These are phyloP conservation scores for Poeciliopsis prolifica DNA, from an alignment of 2,113 vertebrate species.

Conservation along the genomic window DNA sequence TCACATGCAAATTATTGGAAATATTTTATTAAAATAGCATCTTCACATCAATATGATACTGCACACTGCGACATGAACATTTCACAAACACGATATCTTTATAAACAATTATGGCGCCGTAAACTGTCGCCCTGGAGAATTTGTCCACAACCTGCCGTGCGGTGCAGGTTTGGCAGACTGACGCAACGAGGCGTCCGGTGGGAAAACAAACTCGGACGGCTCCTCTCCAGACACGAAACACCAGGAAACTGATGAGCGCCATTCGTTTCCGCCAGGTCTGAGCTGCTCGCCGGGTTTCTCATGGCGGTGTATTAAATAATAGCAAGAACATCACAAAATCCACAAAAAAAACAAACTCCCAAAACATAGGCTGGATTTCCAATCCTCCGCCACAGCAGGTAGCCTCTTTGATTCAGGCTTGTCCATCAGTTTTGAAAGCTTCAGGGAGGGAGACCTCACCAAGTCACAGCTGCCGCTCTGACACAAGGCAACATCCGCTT, in stretches of 20 bases:
- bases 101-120: slow-evolving; percentile 36
- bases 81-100: slow-evolving; percentile 52
- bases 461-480: slow-evolving; percentile 19
- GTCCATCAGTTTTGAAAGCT: slow-evolving; percentile 77
- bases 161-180: not conserved
- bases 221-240: slow-evolving; percentile 18
- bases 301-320: slow-evolving; percentile 79
- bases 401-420: slow-evolving; percentile 72
- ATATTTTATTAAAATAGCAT: slow-evolving; percentile 98
- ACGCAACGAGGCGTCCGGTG: slow-evolving; percentile 36
- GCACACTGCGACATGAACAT: slow-evolving; percentile 63
- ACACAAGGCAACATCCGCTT: slow-evolving; percentile 33
- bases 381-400: slow-evolving; percentile 15
- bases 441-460: not conserved
- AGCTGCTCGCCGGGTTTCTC: slow-evolving; percentile 68
- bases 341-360: slow-evolving; percentile 41
- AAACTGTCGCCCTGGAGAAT: slow-evolving; percentile 32
- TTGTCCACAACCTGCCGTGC: slow-evolving; percentile 4
- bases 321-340: slow-evolving; percentile 78
- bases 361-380: slow-evolving; percentile 80
- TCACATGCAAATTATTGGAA: slow-evolving; percentile 63
- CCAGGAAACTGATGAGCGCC: slow-evolving; percentile 28
- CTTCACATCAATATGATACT: slow-evolving; percentile 86
- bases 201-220: not conserved
- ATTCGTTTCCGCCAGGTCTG: slow-evolving; percentile 54